These are phyloP conservation scores for Hyphantria cunea DNA, from an alignment of 1,140 invertebrate species.

Conservation along the genomic window DNA sequence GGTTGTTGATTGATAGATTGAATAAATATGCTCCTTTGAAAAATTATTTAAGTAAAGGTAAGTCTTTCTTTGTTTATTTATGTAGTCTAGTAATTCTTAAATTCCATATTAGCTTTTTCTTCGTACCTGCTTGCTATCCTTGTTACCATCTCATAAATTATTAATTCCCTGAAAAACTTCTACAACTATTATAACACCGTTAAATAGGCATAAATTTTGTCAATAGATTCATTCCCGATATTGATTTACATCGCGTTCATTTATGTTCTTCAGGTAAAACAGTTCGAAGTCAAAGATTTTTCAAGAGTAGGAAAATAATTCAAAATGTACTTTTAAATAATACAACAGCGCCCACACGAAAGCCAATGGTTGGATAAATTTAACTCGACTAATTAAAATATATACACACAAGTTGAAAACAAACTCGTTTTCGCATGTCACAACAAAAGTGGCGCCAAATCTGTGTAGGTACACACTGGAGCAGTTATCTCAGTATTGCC, in stretches of 20 bases:
- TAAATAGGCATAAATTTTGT: slow-evolving; percentile 39
- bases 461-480: slow-evolving; percentile 51
- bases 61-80: too few species aligned
- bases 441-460: slow-evolving; percentile 47
- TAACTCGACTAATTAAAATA: slow-evolving; percentile 55
- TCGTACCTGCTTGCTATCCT: slow-evolving; percentile 47
- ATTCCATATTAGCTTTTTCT: slow-evolving; percentile 39
- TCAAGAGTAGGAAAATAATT: too few species aligned
- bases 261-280: not conserved
- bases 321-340: too few species aligned
- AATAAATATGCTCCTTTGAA: too few species aligned
- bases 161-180: slow-evolving; percentile 52
- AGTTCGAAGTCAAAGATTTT: too few species aligned
- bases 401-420: slow-evolving; percentile 33
- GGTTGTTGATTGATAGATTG: too few species aligned
- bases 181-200: slow-evolving; percentile 55
- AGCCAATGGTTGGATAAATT: slow-evolving; percentile 41
- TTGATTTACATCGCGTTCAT: slow-evolving; percentile 6
- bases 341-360: slow-evolving; percentile 39
- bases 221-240: slow-evolving; percentile 21
- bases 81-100: too few species aligned
- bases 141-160: slow-evolving; percentile 52
- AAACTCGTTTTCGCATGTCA: slow-evolving; percentile 54
- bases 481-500: slow-evolving; percentile 71
- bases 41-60: too few species aligned